phyloP scores from a whole-genome alignment of 2,113 vertebrate species.

The Lasiurus cinereus region DNA sequence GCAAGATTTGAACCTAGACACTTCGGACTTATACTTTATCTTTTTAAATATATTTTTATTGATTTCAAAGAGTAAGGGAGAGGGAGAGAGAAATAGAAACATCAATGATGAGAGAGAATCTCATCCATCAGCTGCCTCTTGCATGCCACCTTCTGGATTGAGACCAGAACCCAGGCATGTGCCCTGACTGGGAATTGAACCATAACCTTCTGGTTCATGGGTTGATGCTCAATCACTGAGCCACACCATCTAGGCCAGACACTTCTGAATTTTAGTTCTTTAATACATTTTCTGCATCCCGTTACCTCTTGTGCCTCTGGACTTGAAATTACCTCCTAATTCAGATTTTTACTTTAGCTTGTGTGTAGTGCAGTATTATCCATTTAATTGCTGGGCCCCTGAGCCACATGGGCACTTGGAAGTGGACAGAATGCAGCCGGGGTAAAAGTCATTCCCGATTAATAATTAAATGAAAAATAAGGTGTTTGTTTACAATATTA shows the following conservation, averaged over 20 bases:
- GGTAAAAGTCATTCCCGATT: slow-evolving; percentile 63
- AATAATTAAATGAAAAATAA: slow-evolving; percentile 78
- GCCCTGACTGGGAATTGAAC: too few species aligned
- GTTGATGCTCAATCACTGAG: too few species aligned
- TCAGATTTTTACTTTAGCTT: background rate
- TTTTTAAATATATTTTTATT: too few species aligned
- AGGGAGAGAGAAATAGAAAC: too few species aligned
- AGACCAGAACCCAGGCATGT: too few species aligned
- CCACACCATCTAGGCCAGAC: background rate
- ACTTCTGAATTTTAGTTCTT: background rate
- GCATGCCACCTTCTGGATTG: too few species aligned
- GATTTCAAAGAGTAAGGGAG: too few species aligned
- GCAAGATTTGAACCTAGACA: slow-evolving; percentile 17
- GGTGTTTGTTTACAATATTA: slow-evolving; percentile 74
- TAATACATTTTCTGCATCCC: background rate
- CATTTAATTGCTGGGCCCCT: background rate
- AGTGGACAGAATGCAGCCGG: slow-evolving; percentile 3
- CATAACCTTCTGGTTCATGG: too few species aligned
- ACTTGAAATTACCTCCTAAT: background rate
- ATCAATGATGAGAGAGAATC: too few species aligned
- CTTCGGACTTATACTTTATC: background rate
- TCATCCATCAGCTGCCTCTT: too few species aligned
- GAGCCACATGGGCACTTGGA: background rate
- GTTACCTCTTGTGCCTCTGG: background rate
- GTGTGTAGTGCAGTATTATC: background rate